phyloP scores from a whole-genome alignment of 37 sponge, comb jelly and placozoan genomes.

The Aphrocallistes beatrix region DNA sequence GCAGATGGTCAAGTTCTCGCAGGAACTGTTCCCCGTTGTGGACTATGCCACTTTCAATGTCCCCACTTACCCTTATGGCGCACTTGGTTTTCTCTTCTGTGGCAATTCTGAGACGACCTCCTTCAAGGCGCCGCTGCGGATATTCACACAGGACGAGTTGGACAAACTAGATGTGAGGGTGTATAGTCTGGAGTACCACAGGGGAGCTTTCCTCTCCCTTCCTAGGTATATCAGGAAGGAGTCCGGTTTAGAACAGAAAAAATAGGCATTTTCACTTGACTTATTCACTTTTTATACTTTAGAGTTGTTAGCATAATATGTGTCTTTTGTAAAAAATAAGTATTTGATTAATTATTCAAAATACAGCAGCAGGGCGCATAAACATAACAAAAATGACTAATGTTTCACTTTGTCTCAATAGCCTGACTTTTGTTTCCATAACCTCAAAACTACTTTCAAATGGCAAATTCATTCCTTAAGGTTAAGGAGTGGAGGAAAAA shows the following conservation, averaged over 20 bases:
- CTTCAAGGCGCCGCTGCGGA: background rate
- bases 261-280: no score
- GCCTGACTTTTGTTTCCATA: no score
- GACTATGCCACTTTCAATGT: conserved; percentile 45
- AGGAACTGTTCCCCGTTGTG: conserved; percentile 48
- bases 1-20: conserved; percentile 24
- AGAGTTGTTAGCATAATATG: no score
- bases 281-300: no score
- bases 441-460: no score
- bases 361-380: no score
- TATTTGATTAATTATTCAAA: no score
- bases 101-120: background rate
- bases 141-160: background rate
- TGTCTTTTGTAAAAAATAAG: no score
- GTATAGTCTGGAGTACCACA: background rate
- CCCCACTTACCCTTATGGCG: conserved; percentile 71
- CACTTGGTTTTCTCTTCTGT: conserved; percentile 61
- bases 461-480: no score
- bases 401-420: no score
- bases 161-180: background rate
- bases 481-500: no score
- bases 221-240: background rate
- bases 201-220: background rate
- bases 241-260: background rate
- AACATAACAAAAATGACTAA: no score